A percentile compares a stretch with the other conserved stretches of the same genome.
Conservation (phyloP, 2,888 invertebrate species). For the Platycheirus rosarum region DNA sequence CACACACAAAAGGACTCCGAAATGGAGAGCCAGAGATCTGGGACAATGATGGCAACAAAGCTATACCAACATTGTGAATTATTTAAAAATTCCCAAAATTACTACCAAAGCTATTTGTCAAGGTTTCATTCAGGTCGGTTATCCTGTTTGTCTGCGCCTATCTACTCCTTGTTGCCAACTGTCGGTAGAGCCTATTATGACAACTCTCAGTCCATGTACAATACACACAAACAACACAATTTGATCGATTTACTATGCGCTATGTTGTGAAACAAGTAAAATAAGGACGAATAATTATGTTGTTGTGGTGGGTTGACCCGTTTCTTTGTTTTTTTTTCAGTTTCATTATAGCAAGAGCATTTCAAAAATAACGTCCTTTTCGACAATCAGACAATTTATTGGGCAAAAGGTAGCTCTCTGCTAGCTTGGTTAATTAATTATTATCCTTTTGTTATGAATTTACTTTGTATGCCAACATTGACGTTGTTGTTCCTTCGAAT, state of each 20-base stretch:
- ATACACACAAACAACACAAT: conserved; percentile 22
- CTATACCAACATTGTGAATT: conserved; percentile 45
- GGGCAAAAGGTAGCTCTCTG: conserved; percentile 60
- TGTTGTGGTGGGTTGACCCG: conserved; percentile 4
- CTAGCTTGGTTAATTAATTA: conserved; percentile 73
- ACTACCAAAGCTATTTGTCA: conserved; percentile 59
- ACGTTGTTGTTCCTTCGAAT: conserved; percentile 15
- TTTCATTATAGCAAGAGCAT: conserved; percentile 11
- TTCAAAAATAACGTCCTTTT: conserved; percentile 19
- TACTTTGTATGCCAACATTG: conserved; percentile 53
- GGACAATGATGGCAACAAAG: conserved; percentile 46
- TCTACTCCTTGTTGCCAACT: conserved; percentile 17
- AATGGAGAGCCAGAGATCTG: conserved; percentile 58
- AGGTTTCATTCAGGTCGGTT: conserved; percentile 39
- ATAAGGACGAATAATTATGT: conserved; percentile 33
- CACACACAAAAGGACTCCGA: conserved; percentile 28
- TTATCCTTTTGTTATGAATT: conserved; percentile 73
- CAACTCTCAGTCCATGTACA: conserved; percentile 12
- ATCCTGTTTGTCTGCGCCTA: conserved; percentile 8
- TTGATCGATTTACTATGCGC: conserved; percentile 64
- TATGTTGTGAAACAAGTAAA: conserved; percentile 30
- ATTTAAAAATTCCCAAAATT: conserved; percentile 68
- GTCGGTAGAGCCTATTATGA: conserved; percentile 38
- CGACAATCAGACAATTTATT: conserved; percentile 68
- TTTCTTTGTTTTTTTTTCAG: conserved; percentile 8